These are phyloP conservation scores for Drosophila quinaria DNA, from an alignment of 2,888 invertebrate genomes.

Conservation along the genomic window DNA sequence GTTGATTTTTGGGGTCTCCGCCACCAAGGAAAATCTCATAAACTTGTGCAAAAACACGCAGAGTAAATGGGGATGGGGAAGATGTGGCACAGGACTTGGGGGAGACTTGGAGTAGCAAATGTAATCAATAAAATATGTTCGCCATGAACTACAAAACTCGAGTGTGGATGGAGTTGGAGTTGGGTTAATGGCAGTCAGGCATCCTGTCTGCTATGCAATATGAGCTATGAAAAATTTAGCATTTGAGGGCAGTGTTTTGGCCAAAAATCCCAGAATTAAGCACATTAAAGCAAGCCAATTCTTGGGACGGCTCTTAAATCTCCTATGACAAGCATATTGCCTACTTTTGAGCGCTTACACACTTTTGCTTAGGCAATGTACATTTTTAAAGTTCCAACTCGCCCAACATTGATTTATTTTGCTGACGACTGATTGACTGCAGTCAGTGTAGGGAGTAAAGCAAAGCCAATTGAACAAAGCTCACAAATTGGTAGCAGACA, in stretches of 20 bases:
- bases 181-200: constrained; percentile 42
- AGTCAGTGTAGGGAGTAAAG: constrained; percentile 8
- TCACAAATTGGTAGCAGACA: constrained; percentile 58
- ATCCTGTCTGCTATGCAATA: constrained; percentile 42
- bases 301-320: not conserved
- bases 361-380: constrained; percentile 13
- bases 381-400: constrained; percentile 26
- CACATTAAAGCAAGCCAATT: constrained; percentile 1
- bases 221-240: constrained; percentile 22
- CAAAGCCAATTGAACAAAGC: constrained; percentile 67
- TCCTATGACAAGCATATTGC: constrained; percentile 12
- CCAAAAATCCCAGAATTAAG: not conserved
- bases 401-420: constrained; percentile 36
- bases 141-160: constrained; percentile 55
- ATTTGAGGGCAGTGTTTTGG: constrained; percentile 7
- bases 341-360: constrained; percentile 14
- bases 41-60: constrained; percentile 76
- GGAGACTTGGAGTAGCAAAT: constrained; percentile 37
- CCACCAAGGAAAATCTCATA: constrained; percentile 67
- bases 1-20: constrained; percentile 54
- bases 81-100: not conserved
- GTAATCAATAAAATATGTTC: constrained; percentile 79
- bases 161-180: constrained; percentile 21
- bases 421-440: constrained; percentile 27
- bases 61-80: not conserved